Base-by-base conservation (phyloP, 1,140 invertebrate species). In the Brachionus rotundiformis region DNA sequence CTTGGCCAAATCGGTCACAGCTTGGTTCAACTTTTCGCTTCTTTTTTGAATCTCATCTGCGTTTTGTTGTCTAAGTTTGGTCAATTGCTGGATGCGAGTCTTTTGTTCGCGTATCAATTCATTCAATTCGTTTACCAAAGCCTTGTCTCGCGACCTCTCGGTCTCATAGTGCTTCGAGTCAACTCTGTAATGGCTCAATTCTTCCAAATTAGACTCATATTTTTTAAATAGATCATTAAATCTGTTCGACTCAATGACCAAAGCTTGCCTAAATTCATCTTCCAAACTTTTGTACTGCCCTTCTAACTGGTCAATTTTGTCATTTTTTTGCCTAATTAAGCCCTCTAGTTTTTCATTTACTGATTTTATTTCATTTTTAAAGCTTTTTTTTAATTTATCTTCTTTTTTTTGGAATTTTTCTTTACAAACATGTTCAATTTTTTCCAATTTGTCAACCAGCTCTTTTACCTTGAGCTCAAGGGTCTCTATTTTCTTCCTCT, bases 51-150 rank as follows among this genome's bases (percentile, higher is more conserved):
- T 27, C 5, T 79, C 47, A 16, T 79, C 49, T 13, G 76, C 2
- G 16, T n/a, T 61, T 31, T 79, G 44, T 59, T 61, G 49, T 11
- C 76, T 31, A 13, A 31, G 13, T 39, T 79, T 79, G 33, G 3
- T 79, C 76, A 79, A 79, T 33, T 25, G 33, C 13, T 79, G 49
- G 5, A 79, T 59, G 7, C 44, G 47, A 11, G 44, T 36, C 39
- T 79, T 79, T 79, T 79, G 76, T 11, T 79, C 76, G 19, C 39
- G 31, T n/a, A 79, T 79, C 29, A 79, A 63, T 19, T 61, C 76
- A 41, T 79, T 79, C 39, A 79, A 27, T 44, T 79, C 76, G 7
- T 79, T 79, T 59, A 79, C 59, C 7, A 79, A 25, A 16, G 47
- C 29, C 23, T 59, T 79, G 39, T 63, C 39, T 23, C 76, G 31